Conservation (phyloP, 2,797 vertebrate species). For the Scolopax bukidnonensis region DNA sequence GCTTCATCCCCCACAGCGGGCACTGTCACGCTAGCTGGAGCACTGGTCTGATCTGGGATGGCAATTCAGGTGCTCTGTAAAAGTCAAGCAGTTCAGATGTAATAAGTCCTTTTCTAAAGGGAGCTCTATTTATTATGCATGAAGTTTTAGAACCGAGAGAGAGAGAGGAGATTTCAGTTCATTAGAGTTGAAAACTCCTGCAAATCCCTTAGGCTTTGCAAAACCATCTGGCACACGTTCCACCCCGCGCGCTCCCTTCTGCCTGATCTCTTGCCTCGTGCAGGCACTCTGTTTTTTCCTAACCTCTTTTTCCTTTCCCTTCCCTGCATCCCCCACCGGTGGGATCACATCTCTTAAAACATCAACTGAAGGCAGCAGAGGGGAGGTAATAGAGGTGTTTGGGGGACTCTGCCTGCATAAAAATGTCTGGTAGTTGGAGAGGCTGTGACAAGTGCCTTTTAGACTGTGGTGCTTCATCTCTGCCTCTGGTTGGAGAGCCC, state of each 20-base stretch:
- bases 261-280: constrained; percentile 8
- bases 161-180: constrained; percentile 64
- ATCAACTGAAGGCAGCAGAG: neutral
- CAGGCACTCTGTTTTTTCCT: neutral
- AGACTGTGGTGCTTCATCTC: neutral
- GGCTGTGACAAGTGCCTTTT: neutral
- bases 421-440: neutral
- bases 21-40: neutral
- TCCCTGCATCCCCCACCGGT: neutral
- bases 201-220: constrained; percentile 62
- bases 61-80: neutral
- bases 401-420: neutral
- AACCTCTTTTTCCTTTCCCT: neutral
- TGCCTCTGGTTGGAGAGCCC: fast-evolving
- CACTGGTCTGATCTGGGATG: neutral
- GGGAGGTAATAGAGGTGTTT: neutral
- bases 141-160: constrained; percentile 64
- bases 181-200: constrained; percentile 69
- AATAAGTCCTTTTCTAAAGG: constrained; percentile 49
- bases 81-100: constrained; percentile 50
- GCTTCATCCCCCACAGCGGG: neutral
- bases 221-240: constrained; percentile 59
- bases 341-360: neutral
- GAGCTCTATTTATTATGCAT: constrained; percentile 59
- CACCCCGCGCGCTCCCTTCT: neutral